phyloP scores from a whole-genome alignment of 2,797 vertebrate species.

The Pitangus sulphuratus region DNA sequence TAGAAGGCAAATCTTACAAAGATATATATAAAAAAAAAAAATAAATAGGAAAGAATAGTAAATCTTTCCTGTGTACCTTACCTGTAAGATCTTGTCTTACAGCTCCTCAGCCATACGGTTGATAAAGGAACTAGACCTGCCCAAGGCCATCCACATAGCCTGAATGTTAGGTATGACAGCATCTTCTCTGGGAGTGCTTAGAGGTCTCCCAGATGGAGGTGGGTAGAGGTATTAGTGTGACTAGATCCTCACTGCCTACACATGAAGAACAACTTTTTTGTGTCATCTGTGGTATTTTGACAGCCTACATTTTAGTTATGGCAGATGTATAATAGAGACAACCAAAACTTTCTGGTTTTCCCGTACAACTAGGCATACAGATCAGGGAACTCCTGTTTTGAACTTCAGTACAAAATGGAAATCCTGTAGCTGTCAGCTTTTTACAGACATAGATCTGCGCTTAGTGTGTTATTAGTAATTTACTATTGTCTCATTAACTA shows the following conservation, averaged over 20 bases:
- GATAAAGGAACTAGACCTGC: not conserved
- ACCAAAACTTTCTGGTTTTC: not conserved
- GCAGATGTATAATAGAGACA: not conserved
- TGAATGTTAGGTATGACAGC: not conserved
- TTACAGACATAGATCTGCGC: slow-evolving; percentile 40
- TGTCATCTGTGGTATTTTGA: not conserved
- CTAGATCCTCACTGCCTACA: not conserved
- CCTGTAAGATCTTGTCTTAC: not conserved
- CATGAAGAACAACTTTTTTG: not conserved
- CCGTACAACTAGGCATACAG: not conserved
- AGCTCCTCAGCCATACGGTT: not conserved
- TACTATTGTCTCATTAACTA: slow-evolving; percentile 26
- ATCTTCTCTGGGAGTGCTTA: not conserved
- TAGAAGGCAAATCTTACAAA: not conserved
- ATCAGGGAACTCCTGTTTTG: not conserved
- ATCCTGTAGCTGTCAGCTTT: slow-evolving; percentile 44
- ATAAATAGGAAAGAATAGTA: not conserved
- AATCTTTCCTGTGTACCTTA: not conserved
- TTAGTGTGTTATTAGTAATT: slow-evolving; percentile 47
- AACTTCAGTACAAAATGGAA: not conserved
- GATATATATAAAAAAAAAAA: no score
- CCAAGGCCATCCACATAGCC: not conserved
- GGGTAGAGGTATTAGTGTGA: rapidly evolving
- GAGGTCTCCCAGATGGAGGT: not conserved
- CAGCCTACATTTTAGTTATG: not conserved